phyloP scores from a whole-genome alignment of 2,888 invertebrate genomes.

The Scaptomyza polygonia region DNA sequence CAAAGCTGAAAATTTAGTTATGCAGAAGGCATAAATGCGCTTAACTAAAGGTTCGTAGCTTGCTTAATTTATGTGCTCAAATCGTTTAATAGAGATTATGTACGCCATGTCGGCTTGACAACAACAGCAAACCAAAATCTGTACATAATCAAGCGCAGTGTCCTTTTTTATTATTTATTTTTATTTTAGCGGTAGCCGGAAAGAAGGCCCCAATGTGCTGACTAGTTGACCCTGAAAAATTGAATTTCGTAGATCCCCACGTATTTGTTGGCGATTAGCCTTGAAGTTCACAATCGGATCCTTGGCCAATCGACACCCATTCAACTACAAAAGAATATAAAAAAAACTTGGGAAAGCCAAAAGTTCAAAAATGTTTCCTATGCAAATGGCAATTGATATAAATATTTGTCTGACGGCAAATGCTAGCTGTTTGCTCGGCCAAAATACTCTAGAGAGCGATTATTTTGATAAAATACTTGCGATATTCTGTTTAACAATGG shows the following conservation, averaged over 20 bases:
- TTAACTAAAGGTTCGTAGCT: slow-evolving; percentile 63
- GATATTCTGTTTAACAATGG: slow-evolving; percentile 3
- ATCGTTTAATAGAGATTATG: slow-evolving; percentile 81
- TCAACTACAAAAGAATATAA: slow-evolving; percentile 33
- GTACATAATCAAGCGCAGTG: slow-evolving; percentile 71
- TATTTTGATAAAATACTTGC: slow-evolving; percentile 80
- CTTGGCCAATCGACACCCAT: slow-evolving; percentile 68
- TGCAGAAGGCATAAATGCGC: slow-evolving; percentile 72
- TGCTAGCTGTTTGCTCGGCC: slow-evolving; percentile 59
- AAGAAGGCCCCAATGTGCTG: slow-evolving; percentile 22
- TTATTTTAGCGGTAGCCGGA: slow-evolving; percentile 14
- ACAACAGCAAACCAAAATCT: slow-evolving; percentile 38
- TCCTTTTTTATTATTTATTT: slow-evolving; percentile 41
- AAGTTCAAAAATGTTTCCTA: slow-evolving; percentile 60
- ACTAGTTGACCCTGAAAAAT: slow-evolving; percentile 68
- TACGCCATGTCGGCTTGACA: slow-evolving; percentile 66
- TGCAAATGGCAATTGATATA: slow-evolving; percentile 58
- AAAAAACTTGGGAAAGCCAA: slow-evolving; percentile 50
- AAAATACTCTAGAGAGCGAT: slow-evolving; percentile 73
- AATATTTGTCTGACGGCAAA: slow-evolving; percentile 47
- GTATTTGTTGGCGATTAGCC: slow-evolving; percentile 78
- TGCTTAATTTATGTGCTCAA: slow-evolving; percentile 76
- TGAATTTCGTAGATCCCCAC: slow-evolving; percentile 38
- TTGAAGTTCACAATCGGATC: slow-evolving; percentile 56
- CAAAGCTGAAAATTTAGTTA: slow-evolving; percentile 65